Conservation (phyloP, 2,888 invertebrate genomes). For the Drosophila nr. fundita region DNA sequence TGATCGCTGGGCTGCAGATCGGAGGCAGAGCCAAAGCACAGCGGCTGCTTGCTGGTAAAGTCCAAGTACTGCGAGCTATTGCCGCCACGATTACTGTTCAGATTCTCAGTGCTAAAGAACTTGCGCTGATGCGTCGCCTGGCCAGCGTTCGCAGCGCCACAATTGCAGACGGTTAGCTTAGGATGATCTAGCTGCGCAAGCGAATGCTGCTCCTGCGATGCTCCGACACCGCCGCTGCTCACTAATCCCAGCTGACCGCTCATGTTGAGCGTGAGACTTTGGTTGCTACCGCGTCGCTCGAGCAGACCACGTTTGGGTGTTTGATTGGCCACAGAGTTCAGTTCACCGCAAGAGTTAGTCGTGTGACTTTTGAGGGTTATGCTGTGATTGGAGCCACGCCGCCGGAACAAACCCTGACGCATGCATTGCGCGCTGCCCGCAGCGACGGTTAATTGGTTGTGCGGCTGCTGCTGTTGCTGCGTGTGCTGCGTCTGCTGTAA, state of each 20-base stretch:
- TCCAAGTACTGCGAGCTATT: constrained; percentile 79
- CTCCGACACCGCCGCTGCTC: constrained; percentile 13
- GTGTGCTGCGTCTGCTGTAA: constrained; percentile 9
- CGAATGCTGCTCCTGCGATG: constrained; percentile 42
- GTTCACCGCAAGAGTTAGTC: constrained; percentile 83
- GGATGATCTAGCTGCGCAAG: constrained; percentile 54
- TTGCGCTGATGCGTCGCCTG: constrained; percentile 82
- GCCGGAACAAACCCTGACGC: constrained; percentile 61
- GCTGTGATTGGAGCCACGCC: constrained; percentile 87
- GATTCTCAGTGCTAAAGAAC: constrained; percentile 84
- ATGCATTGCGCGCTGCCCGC: constrained; percentile 60
- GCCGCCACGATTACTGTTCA: constrained; percentile 74
- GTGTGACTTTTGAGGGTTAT: constrained; percentile 85
- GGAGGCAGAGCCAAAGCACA: constrained; percentile 85
- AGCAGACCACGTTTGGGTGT: constrained; percentile 89
- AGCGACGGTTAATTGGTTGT: constrained; percentile 52
- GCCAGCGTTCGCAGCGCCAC: constrained; percentile 56
- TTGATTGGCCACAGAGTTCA: constrained; percentile 86
- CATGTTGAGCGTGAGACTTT: constrained; percentile 93
- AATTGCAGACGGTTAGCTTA: constrained; percentile 62
- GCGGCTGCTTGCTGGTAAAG: constrained; percentile 77
- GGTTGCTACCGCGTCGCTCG: constrained; percentile 95
- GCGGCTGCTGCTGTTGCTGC: constrained; percentile 31
- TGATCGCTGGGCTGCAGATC: constrained; percentile 83
- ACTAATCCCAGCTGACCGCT: constrained; percentile 31